These are phyloP conservation scores for Percina caprodes DNA, from an alignment of 2,113 vertebrate species.

Conservation along the genomic window DNA sequence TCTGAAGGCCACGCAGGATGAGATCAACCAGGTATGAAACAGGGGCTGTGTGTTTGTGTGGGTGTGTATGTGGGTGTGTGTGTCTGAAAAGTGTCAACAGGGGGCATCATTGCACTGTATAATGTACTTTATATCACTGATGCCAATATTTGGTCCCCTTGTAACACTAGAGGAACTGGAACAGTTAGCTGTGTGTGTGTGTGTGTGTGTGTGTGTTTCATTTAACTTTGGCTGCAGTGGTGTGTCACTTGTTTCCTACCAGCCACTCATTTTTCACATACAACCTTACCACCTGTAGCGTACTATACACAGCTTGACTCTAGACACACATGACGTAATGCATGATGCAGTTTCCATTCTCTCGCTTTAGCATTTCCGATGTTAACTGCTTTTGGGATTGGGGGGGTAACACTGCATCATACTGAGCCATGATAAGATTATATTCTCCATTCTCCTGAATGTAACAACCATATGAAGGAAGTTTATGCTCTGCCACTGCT, in stretches of 20 bases:
- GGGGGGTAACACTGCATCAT: too few species aligned
- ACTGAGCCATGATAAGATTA: background rate
- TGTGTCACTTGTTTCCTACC: conserved; percentile 5
- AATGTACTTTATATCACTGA: background rate
- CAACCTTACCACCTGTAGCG: background rate
- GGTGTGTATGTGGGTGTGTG: background rate
- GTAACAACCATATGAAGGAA: background rate
- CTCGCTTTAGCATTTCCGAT: too few species aligned
- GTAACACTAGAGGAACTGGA: background rate
- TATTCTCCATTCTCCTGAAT: conserved; percentile 1
- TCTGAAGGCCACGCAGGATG: conserved; percentile 94
- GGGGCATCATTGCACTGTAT: conserved; percentile 13
- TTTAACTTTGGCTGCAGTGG: too few species aligned
- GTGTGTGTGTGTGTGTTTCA: background rate
- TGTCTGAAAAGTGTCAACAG: conserved; percentile 37
- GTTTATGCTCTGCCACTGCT: background rate
- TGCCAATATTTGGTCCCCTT: background rate
- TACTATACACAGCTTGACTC: too few species aligned
- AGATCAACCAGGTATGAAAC: conserved; percentile 95
- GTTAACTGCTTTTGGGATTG: too few species aligned
- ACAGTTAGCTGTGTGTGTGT: background rate
- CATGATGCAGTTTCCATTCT: too few species aligned
- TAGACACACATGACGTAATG: too few species aligned
- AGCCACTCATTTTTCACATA: background rate
- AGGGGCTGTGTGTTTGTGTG: background rate